Conservation (phyloP, 2,113 vertebrate genomes). For the Chinchilla lanigera region DNA sequence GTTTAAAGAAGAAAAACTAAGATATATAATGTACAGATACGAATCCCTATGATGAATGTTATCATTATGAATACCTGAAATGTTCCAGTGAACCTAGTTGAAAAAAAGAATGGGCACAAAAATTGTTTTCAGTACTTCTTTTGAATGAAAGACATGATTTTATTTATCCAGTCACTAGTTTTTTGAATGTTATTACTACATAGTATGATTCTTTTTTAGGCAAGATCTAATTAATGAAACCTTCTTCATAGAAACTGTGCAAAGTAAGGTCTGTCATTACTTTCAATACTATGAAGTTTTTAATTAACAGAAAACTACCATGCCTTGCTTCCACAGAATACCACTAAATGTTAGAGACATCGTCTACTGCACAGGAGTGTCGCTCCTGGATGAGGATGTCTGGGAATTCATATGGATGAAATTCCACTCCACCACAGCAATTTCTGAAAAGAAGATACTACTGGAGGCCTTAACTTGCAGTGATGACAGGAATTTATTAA, state of each 20-base stretch:
- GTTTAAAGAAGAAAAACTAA: not conserved
- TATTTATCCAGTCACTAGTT: not conserved
- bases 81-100: not conserved
- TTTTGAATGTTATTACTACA: not conserved
- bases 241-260: not conserved
- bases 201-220: not conserved
- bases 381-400: conserved; percentile 98
- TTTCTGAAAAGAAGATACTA: conserved; percentile 98
- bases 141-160: conserved; percentile 15
- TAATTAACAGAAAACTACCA: conserved; percentile 63
- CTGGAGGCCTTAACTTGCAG: conserved; percentile 98
- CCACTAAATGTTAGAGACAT: conserved; percentile 97
- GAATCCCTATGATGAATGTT: not conserved
- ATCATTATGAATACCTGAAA: not conserved
- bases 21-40: not conserved
- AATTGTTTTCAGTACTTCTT: not conserved
- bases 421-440: conserved; percentile 95
- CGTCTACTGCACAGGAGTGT: conserved; percentile 98
- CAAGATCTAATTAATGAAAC: not conserved
- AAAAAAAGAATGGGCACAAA: not conserved
- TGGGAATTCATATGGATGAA: conserved; percentile 99
- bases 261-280: conserved; percentile 17
- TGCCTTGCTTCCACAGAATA: conserved; percentile 89
- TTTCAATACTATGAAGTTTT: conserved; percentile 30
- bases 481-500: conserved; percentile 95